Base-by-base conservation (phyloP, 2,888 invertebrate species). In the Stenchaetothrips biformis region DNA sequence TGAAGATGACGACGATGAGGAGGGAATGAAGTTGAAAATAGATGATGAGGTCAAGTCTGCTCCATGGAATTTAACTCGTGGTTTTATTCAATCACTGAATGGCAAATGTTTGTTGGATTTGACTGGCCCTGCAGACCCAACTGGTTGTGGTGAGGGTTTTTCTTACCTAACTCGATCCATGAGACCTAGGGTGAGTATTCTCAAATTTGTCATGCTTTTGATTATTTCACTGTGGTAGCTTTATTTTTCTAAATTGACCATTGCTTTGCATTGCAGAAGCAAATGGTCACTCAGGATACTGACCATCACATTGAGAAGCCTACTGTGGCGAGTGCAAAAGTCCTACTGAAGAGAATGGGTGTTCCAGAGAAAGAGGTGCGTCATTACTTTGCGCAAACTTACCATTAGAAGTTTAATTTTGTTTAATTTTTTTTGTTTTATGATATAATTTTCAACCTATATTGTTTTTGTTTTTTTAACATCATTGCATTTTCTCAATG, bases 21-120 rank as follows among this genome's bases (percentile, higher is more conserved):
- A 94, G 86, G 97, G 98, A 85, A 91, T 96, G 89, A 96, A 97
- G 86, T 86, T 96, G 79, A 99, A 99, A 87, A 96, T 99, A 91
- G 99, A 99, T 84, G 99, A 99, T 86, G 99, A 99, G 90, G 93
- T 94, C 0, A 97, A 98, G 89, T 96, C 98, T 8, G 99, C 99
- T 0, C 99, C 99, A 0, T 99, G 99, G 99, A 99, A 99, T 87
- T 99, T 99, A 0, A 99, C 99, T 0, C 90, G 98, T 79, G 98
- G 99, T 0, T 99, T 97, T 86, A 96, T 99, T 83, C 95, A 98
- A 85, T 98, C 99, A 0, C 96, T 98, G 94, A 95, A 97, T 83
- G 97, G 97, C 80, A 99, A 99, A 87, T 99, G 99, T 86, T 88
- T 99, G 80, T 90, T 99, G 13, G 98, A 99, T 86, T 89, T 99